Conservation (phyloP, 2,888 invertebrate genomes). For the Papilio elwesi region DNA sequence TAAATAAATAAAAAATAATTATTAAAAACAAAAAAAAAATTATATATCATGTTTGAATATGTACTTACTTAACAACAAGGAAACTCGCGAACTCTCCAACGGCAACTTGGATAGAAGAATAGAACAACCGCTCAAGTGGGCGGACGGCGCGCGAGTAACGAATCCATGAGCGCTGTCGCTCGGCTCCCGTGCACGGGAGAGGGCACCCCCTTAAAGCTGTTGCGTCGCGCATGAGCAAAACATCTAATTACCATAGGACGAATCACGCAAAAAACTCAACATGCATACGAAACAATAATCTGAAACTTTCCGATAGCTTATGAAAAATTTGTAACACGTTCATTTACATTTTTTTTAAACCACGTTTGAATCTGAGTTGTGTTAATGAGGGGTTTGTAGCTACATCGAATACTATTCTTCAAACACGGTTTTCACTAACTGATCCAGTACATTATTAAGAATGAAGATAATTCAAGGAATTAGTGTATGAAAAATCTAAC, state of each 20-base stretch:
- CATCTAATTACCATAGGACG: constrained; percentile 45
- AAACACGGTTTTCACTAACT: too few relatives aligned
- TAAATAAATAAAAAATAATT: neutral
- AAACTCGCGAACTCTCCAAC: constrained; percentile 47
- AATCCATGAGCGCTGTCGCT: constrained; percentile 44
- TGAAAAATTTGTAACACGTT: too few relatives aligned
- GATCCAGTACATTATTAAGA: too few relatives aligned
- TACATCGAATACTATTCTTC: too few relatives aligned
- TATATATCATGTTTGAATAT: neutral
- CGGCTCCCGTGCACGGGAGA: constrained; percentile 44
- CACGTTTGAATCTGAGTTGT: too few relatives aligned
- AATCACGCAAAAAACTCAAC: constrained; percentile 47
- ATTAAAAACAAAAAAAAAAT: neutral
- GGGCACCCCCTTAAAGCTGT: constrained; percentile 61
- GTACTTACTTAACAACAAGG: constrained; percentile 19
- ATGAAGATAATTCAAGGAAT: too few relatives aligned
- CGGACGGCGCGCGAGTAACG: constrained; percentile 57
- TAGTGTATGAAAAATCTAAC: too few relatives aligned
- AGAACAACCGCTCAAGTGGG: constrained; percentile 52
- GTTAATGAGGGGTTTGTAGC: too few relatives aligned
- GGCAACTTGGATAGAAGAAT: constrained; percentile 49
- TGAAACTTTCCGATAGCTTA: neutral
- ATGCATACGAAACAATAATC: too few relatives aligned
- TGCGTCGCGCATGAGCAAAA: constrained; percentile 64
- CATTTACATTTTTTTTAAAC: too few relatives aligned